Conservation (phyloP, 2,797 vertebrate genomes). For the Onychomys arenicola region DNA sequence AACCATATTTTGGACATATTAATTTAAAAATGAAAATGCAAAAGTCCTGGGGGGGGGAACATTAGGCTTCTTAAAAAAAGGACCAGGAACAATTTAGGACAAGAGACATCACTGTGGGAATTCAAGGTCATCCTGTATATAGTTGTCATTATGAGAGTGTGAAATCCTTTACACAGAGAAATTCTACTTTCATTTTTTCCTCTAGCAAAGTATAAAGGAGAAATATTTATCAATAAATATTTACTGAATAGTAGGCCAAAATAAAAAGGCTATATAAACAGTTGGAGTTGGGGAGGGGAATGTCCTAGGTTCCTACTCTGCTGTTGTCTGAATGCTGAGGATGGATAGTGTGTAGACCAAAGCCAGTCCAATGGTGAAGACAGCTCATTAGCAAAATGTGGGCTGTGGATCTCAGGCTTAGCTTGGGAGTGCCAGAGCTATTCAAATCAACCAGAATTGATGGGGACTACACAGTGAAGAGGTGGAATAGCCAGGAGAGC, state of each 20-base stretch:
- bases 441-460: not conserved
- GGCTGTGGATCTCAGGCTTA: not conserved
- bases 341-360: not conserved
- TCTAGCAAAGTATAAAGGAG: not conserved
- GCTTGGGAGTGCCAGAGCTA: not conserved
- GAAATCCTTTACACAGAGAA: constrained; percentile 9
- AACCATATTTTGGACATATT: not conserved
- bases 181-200: constrained; percentile 6
- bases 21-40: constrained; percentile 26
- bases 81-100: not conserved
- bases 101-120: not conserved
- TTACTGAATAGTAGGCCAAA: not conserved
- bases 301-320: not conserved
- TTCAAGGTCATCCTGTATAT: not conserved
- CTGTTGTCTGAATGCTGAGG: not conserved
- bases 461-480: not conserved
- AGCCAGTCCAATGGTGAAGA: not conserved
- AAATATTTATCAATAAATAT: not conserved
- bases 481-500: not conserved
- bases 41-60: not conserved
- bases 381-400: not conserved
- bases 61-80: not conserved
- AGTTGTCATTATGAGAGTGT: not conserved
- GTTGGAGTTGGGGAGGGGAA: too few species aligned
- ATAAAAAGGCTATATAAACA: not conserved